Evolutionary conservation across 2,113 vertebrate genomes (phyloP), one percentile per base, ranked within the genome.

Genomic region (Lathamus discolor): DNA sequence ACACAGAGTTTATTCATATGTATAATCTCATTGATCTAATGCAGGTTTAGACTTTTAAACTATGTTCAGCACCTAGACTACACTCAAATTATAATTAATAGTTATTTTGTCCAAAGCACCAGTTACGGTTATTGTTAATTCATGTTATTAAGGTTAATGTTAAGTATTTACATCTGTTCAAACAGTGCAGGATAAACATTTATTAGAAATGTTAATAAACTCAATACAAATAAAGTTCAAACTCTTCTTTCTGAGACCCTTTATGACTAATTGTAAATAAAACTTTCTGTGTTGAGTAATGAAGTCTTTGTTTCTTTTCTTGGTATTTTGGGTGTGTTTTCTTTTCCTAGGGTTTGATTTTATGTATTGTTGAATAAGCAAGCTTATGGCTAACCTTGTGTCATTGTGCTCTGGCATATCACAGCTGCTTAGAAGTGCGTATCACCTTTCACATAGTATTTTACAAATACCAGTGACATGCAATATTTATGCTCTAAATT

Each of bases 201-300:
- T 63, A 57, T 73, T 61, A 76, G 41, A 88, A 88, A 79, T 17
- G 2, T 64, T 63, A 55, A 75, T 51, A 29, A 92, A 51, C 35
- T 64, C 16, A 83, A 83, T 68, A 31, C 7, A 68, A 78, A 83
- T 27, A 74, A 90, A 93, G 17, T 24, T 91, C 27, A 46, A 72
- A 37, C 22, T 54, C 3, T 84, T 52, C 7, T 46, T 63, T 84
- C 68, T 86, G 64, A 87, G 86, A 83, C 55, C 4, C 7, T 63
- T 63, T 64, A 63, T 92, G 82, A 92, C 23, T 92, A 89, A 88
- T 68, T 96, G 92, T 92, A 95, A 96, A 95, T 92, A 90, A 97
- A 96, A 14, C 29, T n/a, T 74, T 69, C 35, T 13, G 17, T 83
- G 78, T 85, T 77, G 78, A n/a, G 88, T 83, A 94, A 74, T 35